These are phyloP conservation scores for Xiphorhynchus erythropygius DNA, from an alignment of 2,797 vertebrate species.

Conservation along the genomic window DNA sequence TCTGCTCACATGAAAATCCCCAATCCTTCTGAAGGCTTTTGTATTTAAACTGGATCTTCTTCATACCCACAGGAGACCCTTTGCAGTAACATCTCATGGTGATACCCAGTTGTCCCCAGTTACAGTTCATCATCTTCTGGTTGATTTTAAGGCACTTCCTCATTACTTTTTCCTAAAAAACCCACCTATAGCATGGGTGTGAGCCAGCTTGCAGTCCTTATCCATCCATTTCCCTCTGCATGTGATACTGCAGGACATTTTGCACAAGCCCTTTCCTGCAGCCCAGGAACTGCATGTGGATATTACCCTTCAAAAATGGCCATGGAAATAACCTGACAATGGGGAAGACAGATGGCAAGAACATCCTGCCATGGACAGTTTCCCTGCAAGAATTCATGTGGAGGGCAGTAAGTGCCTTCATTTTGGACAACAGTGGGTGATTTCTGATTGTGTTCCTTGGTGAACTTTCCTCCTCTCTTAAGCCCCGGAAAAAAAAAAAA, in stretches of 20 bases:
- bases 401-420: neutral
- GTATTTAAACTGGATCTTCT: neutral
- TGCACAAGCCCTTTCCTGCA: neutral
- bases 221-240: neutral
- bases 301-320: neutral
- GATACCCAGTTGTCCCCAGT: neutral
- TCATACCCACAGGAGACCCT: neutral
- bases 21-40: neutral
- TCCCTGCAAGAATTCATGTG: too few species aligned
- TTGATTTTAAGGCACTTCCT: neutral
- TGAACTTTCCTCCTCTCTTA: neutral
- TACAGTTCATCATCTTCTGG: neutral
- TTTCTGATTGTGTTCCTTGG: neutral
- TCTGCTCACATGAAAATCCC: neutral
- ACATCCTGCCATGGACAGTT: rapidly evolving
- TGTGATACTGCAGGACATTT: rapidly evolving
- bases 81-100: neutral
- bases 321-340: neutral
- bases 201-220: neutral
- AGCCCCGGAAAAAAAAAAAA: neutral
- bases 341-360: neutral
- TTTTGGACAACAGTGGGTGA: neutral
- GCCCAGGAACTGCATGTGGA: neutral
- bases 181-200: neutral
- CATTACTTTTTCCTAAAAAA: rapidly evolving